A percentile compares a stretch with the other conserved stretches of the same genome.
Conservation (phyloP, 2,888 invertebrate genomes). For the Phrixothrix hirtus region DNA sequence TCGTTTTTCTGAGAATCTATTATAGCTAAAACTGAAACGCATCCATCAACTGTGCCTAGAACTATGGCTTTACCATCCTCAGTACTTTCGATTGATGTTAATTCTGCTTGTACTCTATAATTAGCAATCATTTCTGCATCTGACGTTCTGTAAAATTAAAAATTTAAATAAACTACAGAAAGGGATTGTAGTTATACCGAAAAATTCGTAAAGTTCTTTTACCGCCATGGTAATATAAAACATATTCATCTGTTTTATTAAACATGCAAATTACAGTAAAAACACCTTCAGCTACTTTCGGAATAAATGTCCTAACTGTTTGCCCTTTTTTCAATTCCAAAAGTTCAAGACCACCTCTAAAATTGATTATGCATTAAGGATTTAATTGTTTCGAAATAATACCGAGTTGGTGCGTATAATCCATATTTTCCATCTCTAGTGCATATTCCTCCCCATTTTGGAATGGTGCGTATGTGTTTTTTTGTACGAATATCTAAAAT, state of each 20-base stretch:
- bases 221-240: slow-evolving; percentile 95
- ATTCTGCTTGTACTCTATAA: slow-evolving; percentile 86
- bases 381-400: neutral
- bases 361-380: slow-evolving; percentile 31
- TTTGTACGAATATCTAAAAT: slow-evolving; percentile 89
- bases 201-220: slow-evolving; percentile 92
- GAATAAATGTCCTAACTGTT: slow-evolving; percentile 87
- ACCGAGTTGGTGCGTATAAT: slow-evolving; percentile 84
- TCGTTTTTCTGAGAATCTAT: slow-evolving; percentile 69
- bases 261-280: slow-evolving; percentile 95
- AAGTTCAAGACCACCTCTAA: slow-evolving; percentile 89
- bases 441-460: slow-evolving; percentile 90
- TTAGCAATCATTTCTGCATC: slow-evolving; percentile 94
- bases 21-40: slow-evolving; percentile 84
- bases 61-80: slow-evolving; percentile 82
- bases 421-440: slow-evolving; percentile 88
- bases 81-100: slow-evolving; percentile 84
- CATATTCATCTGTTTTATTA: slow-evolving; percentile 91
- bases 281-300: slow-evolving; percentile 94
- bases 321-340: slow-evolving; percentile 89
- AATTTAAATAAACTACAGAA: too few species aligned
- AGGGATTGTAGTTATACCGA: too few species aligned
- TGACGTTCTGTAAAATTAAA: slow-evolving; percentile 65
- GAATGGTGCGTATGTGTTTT: slow-evolving; percentile 82
- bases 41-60: slow-evolving; percentile 91